Evolutionary conservation across 2,113 vertebrate species (phyloP).

Genomic region (Corythornis vintsioides): DNA sequence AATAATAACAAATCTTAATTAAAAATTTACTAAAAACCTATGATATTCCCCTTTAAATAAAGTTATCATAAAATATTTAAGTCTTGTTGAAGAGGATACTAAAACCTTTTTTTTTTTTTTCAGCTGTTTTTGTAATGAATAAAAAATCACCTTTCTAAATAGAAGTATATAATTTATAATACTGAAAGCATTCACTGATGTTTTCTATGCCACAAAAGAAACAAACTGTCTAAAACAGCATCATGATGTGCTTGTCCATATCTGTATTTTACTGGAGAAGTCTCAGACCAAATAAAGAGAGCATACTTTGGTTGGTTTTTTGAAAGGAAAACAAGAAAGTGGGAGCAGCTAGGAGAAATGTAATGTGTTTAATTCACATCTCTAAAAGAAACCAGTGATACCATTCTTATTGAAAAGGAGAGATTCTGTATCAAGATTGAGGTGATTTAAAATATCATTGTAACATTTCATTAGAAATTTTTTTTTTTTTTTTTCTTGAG

Average conservation of each 20-base stretch:
- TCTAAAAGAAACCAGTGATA: not conserved
- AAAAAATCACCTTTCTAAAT: not conserved
- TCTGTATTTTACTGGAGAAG: not conserved
- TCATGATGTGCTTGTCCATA: not conserved
- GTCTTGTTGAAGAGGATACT: not conserved
- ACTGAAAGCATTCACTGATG: not conserved
- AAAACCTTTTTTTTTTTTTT: not conserved
- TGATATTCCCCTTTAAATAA: not conserved
- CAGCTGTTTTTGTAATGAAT: conserved; percentile 24
- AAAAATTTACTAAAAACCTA: accelerated
- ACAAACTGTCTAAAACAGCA: not conserved
- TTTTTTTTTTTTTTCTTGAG: not conserved
- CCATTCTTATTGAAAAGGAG: not conserved
- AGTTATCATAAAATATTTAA: not conserved
- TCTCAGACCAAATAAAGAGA: not conserved
- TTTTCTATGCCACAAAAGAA: not conserved
- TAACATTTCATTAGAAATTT: not conserved
- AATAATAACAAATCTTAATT: not conserved
- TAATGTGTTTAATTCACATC: not conserved
- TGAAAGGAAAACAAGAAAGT: not conserved
- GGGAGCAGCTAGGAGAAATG: not conserved
- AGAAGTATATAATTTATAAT: not conserved
- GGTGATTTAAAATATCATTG: not conserved
- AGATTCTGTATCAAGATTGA: not conserved
- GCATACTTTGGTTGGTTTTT: not conserved